Base-by-base conservation (phyloP, 1,140 invertebrate species). In the Drosophila quadrilineata region DNA sequence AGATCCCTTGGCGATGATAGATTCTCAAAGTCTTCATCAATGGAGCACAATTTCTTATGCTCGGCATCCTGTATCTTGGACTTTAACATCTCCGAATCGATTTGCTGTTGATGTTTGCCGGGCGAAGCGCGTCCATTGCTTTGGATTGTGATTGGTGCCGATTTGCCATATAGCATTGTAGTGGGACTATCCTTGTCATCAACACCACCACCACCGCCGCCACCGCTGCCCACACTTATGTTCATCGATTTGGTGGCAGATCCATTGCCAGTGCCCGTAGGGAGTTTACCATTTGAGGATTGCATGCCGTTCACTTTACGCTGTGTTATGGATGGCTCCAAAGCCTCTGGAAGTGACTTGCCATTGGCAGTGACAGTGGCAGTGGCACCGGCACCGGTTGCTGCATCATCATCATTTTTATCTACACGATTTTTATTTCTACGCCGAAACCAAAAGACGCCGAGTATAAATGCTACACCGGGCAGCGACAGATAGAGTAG, bases 391-490 rank as follows among this genome's bases (percentile, higher is more conserved):
- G n/a, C n/a, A 3, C 14, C 52, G 36, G 58, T 52, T 2, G 36
- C 31, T 6, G 46, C 48, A 35, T 88, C 80, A 5, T 89, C 86
- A 46, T 87, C 79, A 31, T 52, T 71, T 50, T 71, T 84, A 49
- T 88, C 79, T 77, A 76, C 40, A 71, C 80, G 71, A 89, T 84
- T 89, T 88, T 87, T 89, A 74, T 89, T 89, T 86, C 88, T 85
- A 70, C 87, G 88, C 57, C 88, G 86, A 71, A 79, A 89, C 89
- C 89, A 90, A 75, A 87, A 88, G 46, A 89, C 73, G 38, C 89
- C 88, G 46, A 89, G 74, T 43, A 89, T 84, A 70, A 90, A 80
- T 88, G 79, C 86, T 87, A 89, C 84, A 80, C 87, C 86, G 66
- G 89, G 88, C 62, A 89, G 72, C 75, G 88, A 89, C 58, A 89